Percentiles rank a stretch among this genome's conserved stretches.
Evolutionary conservation across 2,888 invertebrate species (phyloP).

Genomic region (Chelonus formosanus): DNA sequence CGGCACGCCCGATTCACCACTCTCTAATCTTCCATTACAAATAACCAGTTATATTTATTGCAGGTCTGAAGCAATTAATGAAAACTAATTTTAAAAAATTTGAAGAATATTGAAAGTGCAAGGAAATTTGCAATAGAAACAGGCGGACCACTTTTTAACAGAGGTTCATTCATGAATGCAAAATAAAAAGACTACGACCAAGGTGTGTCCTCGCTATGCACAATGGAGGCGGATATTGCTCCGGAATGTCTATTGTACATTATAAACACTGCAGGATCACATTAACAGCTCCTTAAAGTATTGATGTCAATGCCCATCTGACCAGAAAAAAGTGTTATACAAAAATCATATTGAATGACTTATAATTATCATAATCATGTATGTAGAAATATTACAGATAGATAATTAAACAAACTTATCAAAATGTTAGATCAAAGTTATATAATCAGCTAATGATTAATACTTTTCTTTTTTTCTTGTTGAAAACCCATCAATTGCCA

Average conservation of each 20-base stretch:
- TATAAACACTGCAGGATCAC: constrained; percentile 14
- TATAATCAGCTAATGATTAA: too few species aligned
- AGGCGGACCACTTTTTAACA: constrained; percentile 19
- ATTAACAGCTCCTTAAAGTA: constrained; percentile 6
- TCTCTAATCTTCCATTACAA: not conserved
- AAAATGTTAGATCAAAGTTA: too few species aligned
- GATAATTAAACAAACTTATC: too few species aligned
- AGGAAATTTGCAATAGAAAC: constrained; percentile 29
- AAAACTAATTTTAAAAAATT: not conserved
- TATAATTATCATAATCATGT: too few species aligned
- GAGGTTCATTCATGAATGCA: constrained; percentile 40
- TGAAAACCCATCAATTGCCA: not conserved
- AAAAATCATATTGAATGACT: not conserved
- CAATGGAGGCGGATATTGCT: constrained; percentile 44
- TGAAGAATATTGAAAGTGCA: not conserved
- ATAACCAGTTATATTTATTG: too few species aligned
- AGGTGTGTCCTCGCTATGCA: constrained; percentile 43
- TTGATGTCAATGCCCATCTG: not conserved
- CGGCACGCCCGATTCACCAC: constrained; percentile 37
- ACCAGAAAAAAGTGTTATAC: not conserved
- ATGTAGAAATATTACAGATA: too few species aligned
- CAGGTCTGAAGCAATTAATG: too few species aligned
- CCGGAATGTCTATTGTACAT: constrained; percentile 45
- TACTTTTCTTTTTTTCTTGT: not conserved
- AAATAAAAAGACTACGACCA: constrained; percentile 27